phyloP scores from a whole-genome alignment of 2,888 invertebrate species.

The Caenorhabditis wallacei region DNA sequence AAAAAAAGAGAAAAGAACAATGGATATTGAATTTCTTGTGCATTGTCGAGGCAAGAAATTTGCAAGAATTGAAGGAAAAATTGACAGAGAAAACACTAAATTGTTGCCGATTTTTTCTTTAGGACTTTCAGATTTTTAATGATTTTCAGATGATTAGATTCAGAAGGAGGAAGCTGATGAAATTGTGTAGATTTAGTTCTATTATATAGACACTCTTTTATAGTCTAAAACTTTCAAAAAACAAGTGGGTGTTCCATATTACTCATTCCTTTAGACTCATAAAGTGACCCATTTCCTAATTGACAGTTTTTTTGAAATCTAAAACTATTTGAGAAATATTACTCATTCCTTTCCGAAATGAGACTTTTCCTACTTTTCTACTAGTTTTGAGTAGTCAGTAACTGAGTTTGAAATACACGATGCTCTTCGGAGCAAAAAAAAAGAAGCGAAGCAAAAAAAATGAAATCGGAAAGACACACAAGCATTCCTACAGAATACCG shows the following conservation, averaged over 20 bases:
- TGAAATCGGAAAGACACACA: constrained; percentile 61
- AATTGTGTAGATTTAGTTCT: too few relatives aligned
- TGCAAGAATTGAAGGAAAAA: not conserved
- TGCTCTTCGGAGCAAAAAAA: constrained; percentile 15
- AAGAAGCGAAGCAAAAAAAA: constrained; percentile 28
- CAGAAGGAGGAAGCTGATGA: too few relatives aligned
- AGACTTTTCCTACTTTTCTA: not conserved
- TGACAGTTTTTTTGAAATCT: constrained; percentile 16
- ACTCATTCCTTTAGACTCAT: constrained; percentile 15
- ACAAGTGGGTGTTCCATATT: constrained; percentile 23
- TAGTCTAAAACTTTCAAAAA: too few relatives aligned
- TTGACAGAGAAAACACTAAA: not conserved
- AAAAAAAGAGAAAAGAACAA: constrained; percentile 6
- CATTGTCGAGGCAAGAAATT: constrained; percentile 28
- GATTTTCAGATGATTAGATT: not conserved
- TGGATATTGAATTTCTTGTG: constrained; percentile 38
- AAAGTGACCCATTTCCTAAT: constrained; percentile 16
- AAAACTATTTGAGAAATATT: not conserved
- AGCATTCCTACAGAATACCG: constrained; percentile 31
- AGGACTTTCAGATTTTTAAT: not conserved
- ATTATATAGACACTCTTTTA: too few relatives aligned
- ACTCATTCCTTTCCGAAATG: not conserved
- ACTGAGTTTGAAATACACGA: constrained; percentile 10
- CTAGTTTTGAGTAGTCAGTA: not conserved
- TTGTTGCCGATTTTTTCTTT: too few relatives aligned